Evolutionary conservation across 1,140 invertebrate genomes (phyloP), one percentile per base, ranked within the genome.

Genomic region (Phymastichus coffea): DNA sequence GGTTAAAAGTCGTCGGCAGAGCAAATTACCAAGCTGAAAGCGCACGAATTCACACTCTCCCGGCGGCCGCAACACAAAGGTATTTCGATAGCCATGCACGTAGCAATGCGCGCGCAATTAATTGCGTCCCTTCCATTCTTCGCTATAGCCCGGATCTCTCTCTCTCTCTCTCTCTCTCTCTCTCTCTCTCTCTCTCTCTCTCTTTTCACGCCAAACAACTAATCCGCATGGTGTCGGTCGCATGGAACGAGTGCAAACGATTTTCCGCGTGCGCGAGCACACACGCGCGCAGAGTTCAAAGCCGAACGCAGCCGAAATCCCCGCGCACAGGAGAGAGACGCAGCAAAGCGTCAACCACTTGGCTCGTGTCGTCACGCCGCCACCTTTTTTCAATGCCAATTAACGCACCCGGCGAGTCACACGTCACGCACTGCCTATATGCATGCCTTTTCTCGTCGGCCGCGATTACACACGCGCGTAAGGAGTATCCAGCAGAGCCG

Each of bases 351-450:
- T 23, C 43, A 61, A 63, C 61, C 68, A 71, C 73, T 74, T 70
- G 67, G 66, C 67, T 61, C 53, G 30, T 38, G 69, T 73, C 70
- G 68, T 73, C 74, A 69, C 51, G 12, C 63, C 74, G n/a, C n/a
- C n/a, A 74, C 75, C 75, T 76, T 75, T 75, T 73, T 69, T 77
- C 73, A 77, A 77, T 77, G 71, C 74, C 75, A 76, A 77, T 76
- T 77, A 77, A 66, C 69, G 68, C 47, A 51, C 48, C 58, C 40
- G 41, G 41, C 43, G 48, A 17, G 49, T 47, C 59, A 48, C 51
- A 43, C 48, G 10, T 37, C 19, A 14, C 3, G 22, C 12, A 7
- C 49, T 35, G 17, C 26, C 7, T 12, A 28, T 40, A 53, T 53
- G 53, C 25, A 33, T 48, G 49, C 43, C 40, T n/a, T n/a, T n/a